A percentile compares a stretch with the other conserved stretches of the same genome.
These are phyloP conservation scores for Himalopsyche japonica DNA, from an alignment of 2,888 invertebrate genomes.

Conservation along the genomic window DNA sequence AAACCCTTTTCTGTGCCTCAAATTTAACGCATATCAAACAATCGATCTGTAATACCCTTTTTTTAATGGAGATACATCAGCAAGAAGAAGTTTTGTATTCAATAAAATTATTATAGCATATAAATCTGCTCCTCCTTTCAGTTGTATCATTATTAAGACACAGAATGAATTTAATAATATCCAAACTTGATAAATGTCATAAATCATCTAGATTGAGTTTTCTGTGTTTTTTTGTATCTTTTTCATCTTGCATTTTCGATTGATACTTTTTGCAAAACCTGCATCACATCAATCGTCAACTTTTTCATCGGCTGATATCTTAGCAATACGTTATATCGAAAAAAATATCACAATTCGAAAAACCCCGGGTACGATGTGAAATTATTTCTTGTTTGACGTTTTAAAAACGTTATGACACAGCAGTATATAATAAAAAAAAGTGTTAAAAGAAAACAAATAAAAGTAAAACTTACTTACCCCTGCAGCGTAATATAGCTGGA, in stretches of 20 bases:
- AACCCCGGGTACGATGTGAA: too few relatives aligned
- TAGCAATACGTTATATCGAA: too few relatives aligned
- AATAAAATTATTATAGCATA: neutral
- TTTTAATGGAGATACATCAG: too few relatives aligned
- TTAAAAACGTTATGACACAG: too few relatives aligned
- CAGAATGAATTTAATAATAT: neutral
- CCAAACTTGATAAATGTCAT: neutral
- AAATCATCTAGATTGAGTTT: neutral
- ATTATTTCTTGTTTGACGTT: too few relatives aligned
- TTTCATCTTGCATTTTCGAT: neutral
- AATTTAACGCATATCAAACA: too few relatives aligned
- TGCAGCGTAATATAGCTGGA: neutral
- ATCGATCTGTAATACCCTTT: too few relatives aligned
- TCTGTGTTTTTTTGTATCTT: neutral
- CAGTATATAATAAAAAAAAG: too few relatives aligned
- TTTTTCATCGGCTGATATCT: neutral
- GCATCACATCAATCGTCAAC: neutral
- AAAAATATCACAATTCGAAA: too few relatives aligned
- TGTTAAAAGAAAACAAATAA: too few relatives aligned
- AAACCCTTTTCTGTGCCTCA: too few relatives aligned
- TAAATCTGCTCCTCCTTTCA: neutral
- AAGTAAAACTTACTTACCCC: neutral
- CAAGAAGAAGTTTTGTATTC: neutral
- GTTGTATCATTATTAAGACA: neutral
- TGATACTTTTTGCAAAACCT: neutral